A percentile compares a stretch with the other conserved stretches of the same genome.
Evolutionary conservation across 30 jellyfish, hydroid and myxozoan genomes (phyloP).

Genomic region (Aurelia coerulea): DNA sequence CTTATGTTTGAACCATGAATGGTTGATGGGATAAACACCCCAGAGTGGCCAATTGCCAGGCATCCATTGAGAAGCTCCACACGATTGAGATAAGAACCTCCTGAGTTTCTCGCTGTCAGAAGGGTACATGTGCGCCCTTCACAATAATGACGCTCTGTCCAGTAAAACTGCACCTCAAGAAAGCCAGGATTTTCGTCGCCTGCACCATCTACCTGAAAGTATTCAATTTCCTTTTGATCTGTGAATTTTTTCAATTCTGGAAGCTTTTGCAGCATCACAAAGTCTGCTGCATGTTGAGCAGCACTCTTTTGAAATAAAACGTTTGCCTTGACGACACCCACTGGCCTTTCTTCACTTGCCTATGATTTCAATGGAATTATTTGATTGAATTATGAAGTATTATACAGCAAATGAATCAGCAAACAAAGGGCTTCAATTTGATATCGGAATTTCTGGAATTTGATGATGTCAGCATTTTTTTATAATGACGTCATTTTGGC

Average conservation of each 20-base stretch:
- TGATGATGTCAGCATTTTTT: too few species aligned
- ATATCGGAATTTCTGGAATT: too few species aligned
- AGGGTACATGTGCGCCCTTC: background rate
- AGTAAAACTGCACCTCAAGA: too few species aligned
- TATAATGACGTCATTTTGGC: too few species aligned
- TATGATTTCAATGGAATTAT: too few species aligned
- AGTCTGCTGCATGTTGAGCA: background rate
- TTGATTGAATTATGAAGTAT: too few species aligned
- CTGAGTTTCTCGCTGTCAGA: background rate
- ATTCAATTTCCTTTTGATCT: background rate
- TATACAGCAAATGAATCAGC: too few species aligned
- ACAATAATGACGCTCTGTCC: background rate
- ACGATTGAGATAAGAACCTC: background rate
- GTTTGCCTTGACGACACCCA: background rate
- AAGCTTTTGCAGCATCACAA: background rate
- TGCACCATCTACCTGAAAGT: background rate
- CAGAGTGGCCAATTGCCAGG: background rate
- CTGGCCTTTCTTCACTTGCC: background rate
- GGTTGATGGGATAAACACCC: background rate
- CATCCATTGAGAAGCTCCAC: background rate
- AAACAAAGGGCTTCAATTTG: too few species aligned
- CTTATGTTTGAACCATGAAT: background rate
- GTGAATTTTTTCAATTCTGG: background rate
- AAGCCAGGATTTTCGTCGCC: background rate
- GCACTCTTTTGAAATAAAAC: background rate